A percentile compares a stretch with the other conserved stretches of the same genome.
Conservation (phyloP, 1,140 invertebrate genomes). For the Hyphantria cunea region DNA sequence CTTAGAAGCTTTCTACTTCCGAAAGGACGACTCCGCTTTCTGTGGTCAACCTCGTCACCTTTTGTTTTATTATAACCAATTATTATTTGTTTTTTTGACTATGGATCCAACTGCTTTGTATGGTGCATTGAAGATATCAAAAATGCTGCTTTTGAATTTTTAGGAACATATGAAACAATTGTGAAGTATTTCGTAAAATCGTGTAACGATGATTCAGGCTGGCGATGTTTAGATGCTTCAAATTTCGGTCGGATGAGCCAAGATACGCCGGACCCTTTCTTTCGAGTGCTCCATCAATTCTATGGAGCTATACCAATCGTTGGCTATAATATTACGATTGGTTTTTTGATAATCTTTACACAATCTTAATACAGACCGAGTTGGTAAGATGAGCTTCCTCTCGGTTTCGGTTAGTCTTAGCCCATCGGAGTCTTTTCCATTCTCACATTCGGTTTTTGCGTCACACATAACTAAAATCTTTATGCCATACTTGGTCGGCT, state of each 20-base stretch:
- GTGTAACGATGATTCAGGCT: constrained; percentile 28
- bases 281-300: constrained; percentile 51
- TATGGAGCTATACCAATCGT: constrained; percentile 43
- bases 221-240: constrained; percentile 25
- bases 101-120: constrained; percentile 33
- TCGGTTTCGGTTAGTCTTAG: neutral
- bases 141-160: constrained; percentile 32
- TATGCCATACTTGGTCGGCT: constrained; percentile 66
- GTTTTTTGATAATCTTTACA: constrained; percentile 17
- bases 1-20: too few relatives aligned
- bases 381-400: constrained; percentile 10
- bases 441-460: constrained; percentile 31
- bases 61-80: constrained; percentile 31
- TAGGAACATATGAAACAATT: constrained; percentile 39
- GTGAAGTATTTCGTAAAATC: constrained; percentile 43
- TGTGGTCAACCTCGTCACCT: constrained; percentile 31
- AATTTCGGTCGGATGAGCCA: constrained; percentile 65
- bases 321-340: constrained; percentile 29
- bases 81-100: constrained; percentile 34
- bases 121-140: constrained; percentile 43
- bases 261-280: constrained; percentile 59
- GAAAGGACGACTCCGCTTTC: too few relatives aligned
- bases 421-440: constrained; percentile 44
- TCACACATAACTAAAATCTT: constrained; percentile 51
- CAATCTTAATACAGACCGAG: constrained; percentile 10